A percentile compares a stretch with the other conserved stretches of the same genome.
These are phyloP conservation scores for Zoanthus sansibaricus DNA, from an alignment of 92 coral and sea anemone genomes.

Conservation along the genomic window DNA sequence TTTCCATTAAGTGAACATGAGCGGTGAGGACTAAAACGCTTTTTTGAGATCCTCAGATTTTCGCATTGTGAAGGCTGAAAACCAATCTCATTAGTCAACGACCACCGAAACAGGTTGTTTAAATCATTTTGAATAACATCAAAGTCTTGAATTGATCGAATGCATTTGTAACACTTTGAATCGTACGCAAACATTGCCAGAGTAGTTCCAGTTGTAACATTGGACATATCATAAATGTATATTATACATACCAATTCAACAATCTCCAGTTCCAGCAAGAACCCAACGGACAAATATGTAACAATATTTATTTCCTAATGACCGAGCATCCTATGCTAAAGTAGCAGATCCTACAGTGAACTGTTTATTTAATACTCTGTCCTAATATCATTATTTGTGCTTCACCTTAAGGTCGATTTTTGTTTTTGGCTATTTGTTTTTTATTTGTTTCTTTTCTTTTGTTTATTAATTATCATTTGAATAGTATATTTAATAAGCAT, in stretches of 20 bases:
- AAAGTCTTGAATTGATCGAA: background rate
- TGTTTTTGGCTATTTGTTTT: background rate
- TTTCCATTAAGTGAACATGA: no score
- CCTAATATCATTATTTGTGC: background rate
- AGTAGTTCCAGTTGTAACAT: background rate
- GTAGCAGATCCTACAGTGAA: conserved; percentile 22
- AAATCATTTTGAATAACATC: conserved; percentile 9
- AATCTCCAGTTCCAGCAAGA: background rate
- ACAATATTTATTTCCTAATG: background rate
- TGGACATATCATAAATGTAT: conserved; percentile 11
- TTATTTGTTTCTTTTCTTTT: no score
- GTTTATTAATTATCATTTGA: background rate
- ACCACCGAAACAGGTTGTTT: conserved; percentile 30
- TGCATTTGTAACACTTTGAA: conserved; percentile 32
- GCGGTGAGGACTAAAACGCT: background rate
- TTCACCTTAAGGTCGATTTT: background rate
- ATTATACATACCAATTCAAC: background rate
- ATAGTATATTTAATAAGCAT: background rate
- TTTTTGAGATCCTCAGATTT: conserved; percentile 5
- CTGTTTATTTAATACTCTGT: conserved; percentile 20
- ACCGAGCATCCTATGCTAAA: conserved; percentile 15
- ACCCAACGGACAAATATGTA: conserved; percentile 4
- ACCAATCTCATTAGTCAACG: conserved; percentile 34
- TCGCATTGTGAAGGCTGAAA: conserved; percentile 41
- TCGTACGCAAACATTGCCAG: conserved; percentile 20